phyloP scores from a whole-genome alignment of 2,797 vertebrate species.

The Erethizon dorsatum region DNA sequence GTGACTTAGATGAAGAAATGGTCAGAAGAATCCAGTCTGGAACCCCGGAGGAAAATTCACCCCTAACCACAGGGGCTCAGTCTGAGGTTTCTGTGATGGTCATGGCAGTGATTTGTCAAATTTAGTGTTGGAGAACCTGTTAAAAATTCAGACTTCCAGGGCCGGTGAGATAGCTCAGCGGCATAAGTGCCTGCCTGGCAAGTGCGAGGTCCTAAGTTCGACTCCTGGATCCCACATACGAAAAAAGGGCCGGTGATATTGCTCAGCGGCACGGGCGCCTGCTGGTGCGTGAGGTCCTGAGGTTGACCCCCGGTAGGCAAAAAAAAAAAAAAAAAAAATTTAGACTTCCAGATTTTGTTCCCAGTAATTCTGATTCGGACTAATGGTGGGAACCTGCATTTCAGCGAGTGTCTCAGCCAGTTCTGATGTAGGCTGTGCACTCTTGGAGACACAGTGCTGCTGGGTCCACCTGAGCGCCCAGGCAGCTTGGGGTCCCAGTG shows the following conservation, averaged over 20 bases:
- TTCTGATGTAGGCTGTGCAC: neutral
- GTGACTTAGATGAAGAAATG: conserved; percentile 9
- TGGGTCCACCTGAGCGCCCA: neutral
- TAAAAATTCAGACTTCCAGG: neutral
- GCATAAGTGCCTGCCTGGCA: no score
- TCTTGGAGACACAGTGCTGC: conserved; percentile 23
- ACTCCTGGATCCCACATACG: no score
- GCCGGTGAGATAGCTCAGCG: no score
- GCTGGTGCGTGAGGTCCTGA: no score
- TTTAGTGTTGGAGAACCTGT: neutral
- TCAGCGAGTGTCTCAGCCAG: neutral
- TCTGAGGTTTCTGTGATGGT: neutral
- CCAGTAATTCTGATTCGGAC: neutral
- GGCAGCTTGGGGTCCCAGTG: neutral
- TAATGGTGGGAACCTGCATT: neutral
- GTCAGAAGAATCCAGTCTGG: neutral
- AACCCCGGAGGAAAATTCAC: neutral
- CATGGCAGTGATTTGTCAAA: neutral
- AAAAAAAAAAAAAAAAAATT: neutral
- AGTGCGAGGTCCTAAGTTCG: no score
- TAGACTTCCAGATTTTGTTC: neutral
- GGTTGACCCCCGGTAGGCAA: no score
- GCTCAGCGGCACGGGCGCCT: no score
- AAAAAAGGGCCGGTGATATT: no score
- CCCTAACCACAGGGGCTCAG: neutral